phyloP scores from a whole-genome alignment of 2,113 vertebrate genomes.

The Notarius quadriscutis region DNA sequence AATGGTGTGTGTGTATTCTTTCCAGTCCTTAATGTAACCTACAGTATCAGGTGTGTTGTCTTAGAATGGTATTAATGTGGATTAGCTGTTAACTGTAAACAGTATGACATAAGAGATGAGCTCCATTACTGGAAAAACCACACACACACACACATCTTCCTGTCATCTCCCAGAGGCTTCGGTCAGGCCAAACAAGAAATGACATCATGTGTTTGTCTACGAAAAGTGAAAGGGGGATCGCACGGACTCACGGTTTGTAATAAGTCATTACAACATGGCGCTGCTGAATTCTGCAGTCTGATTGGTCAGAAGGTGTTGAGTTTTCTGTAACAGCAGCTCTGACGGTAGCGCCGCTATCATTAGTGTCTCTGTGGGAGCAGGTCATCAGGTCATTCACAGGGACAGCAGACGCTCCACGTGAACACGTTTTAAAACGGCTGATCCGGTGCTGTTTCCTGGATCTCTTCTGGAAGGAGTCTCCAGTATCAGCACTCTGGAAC shows the following conservation, averaged over 20 bases:
- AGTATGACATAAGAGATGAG: conserved; percentile 6
- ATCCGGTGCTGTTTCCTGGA: background rate
- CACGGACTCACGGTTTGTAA: background rate
- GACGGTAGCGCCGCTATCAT: background rate
- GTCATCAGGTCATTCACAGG: background rate
- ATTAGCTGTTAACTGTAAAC: conserved; percentile 31
- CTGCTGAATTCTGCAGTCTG: background rate
- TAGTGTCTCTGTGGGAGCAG: background rate
- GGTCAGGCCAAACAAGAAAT: conserved; percentile 14
- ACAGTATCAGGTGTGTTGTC: background rate
- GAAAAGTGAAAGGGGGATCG: conserved; percentile 26
- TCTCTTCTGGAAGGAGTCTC: background rate
- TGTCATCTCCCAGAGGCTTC: conserved; percentile 16
- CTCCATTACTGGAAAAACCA: background rate
- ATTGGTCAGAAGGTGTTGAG: background rate
- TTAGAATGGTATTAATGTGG: conserved; percentile 18
- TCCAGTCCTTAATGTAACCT: background rate
- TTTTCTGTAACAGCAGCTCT: background rate
- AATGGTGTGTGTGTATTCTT: no score
- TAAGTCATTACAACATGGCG: background rate
- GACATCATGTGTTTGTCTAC: conserved; percentile 33
- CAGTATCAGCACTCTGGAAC: background rate
- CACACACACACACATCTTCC: conserved; percentile 25
- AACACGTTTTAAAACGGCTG: no score
- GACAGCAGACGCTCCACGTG: no score